Base-by-base conservation (phyloP, 2,113 vertebrate genomes). In the Ailuropoda melanoleuca region DNA sequence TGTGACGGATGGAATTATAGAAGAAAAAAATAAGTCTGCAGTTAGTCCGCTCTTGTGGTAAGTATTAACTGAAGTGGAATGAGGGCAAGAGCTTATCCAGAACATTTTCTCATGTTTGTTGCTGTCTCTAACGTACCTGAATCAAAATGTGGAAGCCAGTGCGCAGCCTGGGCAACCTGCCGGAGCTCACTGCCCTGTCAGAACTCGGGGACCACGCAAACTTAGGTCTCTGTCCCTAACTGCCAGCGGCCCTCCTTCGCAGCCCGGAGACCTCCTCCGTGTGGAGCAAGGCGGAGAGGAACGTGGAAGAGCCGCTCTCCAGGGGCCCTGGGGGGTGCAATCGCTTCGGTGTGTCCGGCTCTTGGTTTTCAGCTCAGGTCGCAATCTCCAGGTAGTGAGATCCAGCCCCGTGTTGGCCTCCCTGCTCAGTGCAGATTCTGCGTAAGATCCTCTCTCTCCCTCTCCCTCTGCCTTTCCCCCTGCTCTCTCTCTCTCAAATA, bases 191-290 rank as follows among this genome's bases (percentile, higher is more conserved):
- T 15, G n/a, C 6, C 43, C 8, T 18, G 17, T n/a, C 31, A 21
- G n/a, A 39, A 24, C 6, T 21, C 1, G 3, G 31, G 56, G 8
- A 14, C 18, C 29, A 3, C 58, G 6, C 26, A 21, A 29, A 6
- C 60, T 1, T 10, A 1, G 60, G 31, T 8, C 12, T 1, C 17
- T 3, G 26, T 2, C 29, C 50, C 86, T 4, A 1, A 4, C 10
- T 12, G 6, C 43, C 43, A 17, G 17, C 14, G 23, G 46, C 3
- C 37, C 53, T 55, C 17, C 12, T 17, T 17, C 26, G 21, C 8
- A n/a, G 8, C 50, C 8, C 2, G 18, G 75, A 10, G 12, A 2
- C 11, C 8, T 37, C 12, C 18, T 39, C 2, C 58, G 46, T 19
- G 21, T 6, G 37, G 60, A 29, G 12, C 1, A 31, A 58, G 60